Conservation (phyloP, 2,113 vertebrate genomes). For the Gavialis gangeticus region DNA sequence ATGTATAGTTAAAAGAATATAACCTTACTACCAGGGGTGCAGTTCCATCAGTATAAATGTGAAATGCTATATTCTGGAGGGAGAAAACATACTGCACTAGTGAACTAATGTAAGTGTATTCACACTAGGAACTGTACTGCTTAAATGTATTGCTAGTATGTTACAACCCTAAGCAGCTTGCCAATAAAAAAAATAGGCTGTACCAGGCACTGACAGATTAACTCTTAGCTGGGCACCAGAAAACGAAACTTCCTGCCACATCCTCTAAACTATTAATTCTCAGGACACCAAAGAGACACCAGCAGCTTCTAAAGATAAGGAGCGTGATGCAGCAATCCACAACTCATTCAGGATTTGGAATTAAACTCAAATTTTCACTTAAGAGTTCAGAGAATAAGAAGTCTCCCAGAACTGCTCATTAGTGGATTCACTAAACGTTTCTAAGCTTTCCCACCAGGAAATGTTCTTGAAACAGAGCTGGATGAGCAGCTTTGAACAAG, state of each 20-base stretch:
- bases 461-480: not conserved
- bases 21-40: not conserved
- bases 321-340: not conserved
- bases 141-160: not conserved
- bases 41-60: not conserved
- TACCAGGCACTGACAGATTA: not conserved
- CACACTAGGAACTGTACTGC: not conserved
- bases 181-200: not conserved
- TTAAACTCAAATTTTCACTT: not conserved
- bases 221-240: fast-evolving
- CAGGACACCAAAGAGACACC: not conserved
- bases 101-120: not conserved
- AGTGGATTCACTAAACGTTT: not conserved
- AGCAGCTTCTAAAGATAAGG: not conserved
- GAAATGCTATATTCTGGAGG: not conserved
- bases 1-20: not conserved
- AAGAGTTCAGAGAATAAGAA: not conserved
- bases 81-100: not conserved
- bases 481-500: conserved; percentile 3
- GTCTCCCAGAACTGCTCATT: not conserved
- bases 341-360: not conserved
- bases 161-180: not conserved
- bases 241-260: not conserved
- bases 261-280: not conserved
- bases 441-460: not conserved